Conservation (phyloP, 2,888 invertebrate genomes). For the Aradus depressus region DNA sequence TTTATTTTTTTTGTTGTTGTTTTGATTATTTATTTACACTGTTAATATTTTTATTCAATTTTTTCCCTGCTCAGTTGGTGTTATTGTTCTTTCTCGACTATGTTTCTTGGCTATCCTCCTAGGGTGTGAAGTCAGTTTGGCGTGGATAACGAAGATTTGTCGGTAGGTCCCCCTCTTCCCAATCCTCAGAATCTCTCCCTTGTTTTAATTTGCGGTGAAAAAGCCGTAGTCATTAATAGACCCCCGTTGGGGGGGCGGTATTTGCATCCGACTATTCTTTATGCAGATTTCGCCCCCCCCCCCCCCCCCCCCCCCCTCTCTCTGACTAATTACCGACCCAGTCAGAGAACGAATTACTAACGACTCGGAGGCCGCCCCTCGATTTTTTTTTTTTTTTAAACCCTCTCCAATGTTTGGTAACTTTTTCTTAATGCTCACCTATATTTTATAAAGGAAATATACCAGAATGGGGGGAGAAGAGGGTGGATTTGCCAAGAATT, state of each 20-base stretch:
- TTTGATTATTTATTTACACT: too few species aligned
- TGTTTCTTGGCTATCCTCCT: too few species aligned
- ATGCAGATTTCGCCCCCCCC: conserved; percentile 21
- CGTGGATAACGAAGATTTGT: conserved; percentile 26
- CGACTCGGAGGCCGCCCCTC: conserved; percentile 24
- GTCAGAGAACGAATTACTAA: conserved; percentile 24
- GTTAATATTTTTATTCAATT: too few species aligned
- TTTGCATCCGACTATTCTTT: conserved; percentile 27
- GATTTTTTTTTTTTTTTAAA: conserved; percentile 18
- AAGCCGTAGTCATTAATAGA: conserved; percentile 24
- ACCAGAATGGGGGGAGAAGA: conserved; percentile 11
- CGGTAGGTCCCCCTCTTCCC: not conserved
- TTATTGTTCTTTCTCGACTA: too few species aligned
- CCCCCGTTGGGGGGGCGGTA: conserved; percentile 14
- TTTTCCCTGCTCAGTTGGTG: too few species aligned
- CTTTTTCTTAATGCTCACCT: conserved; percentile 24
- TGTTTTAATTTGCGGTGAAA: conserved; percentile 28
- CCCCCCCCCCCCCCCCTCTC: too few species aligned
- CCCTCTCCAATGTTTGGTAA: conserved; percentile 1
- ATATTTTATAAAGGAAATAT: conserved; percentile 24
- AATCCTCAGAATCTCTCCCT: not conserved
- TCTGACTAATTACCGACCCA: conserved; percentile 25
- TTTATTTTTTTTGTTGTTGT: too few species aligned
- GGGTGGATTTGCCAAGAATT: too few species aligned
- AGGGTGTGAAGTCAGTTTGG: conserved; percentile 6